phyloP scores from a whole-genome alignment of 2,113 vertebrate species.

The Empidonax traillii region DNA sequence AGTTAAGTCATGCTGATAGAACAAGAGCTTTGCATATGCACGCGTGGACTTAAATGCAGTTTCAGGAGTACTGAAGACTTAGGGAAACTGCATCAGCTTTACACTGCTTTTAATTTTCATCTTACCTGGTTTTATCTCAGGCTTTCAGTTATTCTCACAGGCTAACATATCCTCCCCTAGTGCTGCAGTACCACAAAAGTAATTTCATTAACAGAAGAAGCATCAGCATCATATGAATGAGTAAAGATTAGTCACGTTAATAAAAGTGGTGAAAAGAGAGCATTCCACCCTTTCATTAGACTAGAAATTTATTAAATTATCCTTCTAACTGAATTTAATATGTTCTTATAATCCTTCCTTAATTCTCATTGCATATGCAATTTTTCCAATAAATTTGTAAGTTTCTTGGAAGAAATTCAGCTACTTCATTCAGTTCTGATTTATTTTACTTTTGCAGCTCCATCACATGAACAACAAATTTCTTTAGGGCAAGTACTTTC shows the following conservation, averaged over 20 bases:
- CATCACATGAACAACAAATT: background rate
- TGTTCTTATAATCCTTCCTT: background rate
- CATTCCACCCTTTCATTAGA: background rate
- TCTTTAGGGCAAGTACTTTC: background rate
- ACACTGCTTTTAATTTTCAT: background rate
- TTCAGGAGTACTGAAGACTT: background rate
- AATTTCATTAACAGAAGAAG: background rate
- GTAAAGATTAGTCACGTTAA: background rate
- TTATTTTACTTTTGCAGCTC: background rate
- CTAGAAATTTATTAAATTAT: background rate
- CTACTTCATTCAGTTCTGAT: background rate
- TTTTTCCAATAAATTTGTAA: background rate
- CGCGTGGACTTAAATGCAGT: accelerated
- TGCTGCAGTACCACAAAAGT: background rate
- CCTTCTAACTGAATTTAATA: background rate
- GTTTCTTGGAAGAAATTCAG: background rate
- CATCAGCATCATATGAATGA: background rate
- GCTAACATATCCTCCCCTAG: background rate
- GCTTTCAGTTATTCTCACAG: background rate
- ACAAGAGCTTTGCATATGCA: background rate
- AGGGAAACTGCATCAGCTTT: background rate
- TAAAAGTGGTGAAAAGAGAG: background rate
- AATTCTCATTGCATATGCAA: background rate
- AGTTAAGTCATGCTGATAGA: background rate
- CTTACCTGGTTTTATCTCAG: background rate